phyloP scores from a whole-genome alignment of 2,113 vertebrate species.

The Tetrao urogallus region DNA sequence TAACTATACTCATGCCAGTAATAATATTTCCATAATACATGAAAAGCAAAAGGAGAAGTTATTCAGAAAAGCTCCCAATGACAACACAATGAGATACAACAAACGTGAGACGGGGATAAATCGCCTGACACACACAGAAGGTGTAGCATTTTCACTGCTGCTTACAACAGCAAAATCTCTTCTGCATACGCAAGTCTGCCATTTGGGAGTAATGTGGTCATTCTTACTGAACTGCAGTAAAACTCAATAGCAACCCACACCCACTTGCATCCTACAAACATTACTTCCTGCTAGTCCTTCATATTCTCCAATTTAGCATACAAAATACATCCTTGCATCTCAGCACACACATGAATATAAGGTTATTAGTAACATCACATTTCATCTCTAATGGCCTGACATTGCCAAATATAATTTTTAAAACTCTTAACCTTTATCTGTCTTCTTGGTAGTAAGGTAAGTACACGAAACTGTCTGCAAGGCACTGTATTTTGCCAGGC shows the following conservation, averaged over 20 bases:
- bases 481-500: not conserved
- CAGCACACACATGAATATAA: not conserved
- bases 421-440: not conserved
- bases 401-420: not conserved
- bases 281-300: constrained; percentile 53
- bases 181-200: not conserved
- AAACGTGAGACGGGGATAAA: not conserved
- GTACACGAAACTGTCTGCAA: not conserved
- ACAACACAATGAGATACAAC: not conserved
- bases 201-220: constrained; percentile 18
- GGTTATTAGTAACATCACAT: not conserved
- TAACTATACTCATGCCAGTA: constrained; percentile 1
- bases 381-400: not conserved
- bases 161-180: not conserved
- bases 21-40: constrained; percentile 22
- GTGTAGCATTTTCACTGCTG: not conserved
- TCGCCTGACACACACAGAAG: not conserved
- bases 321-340: constrained; percentile 30
- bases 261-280: constrained; percentile 56
- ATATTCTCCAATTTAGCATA: constrained; percentile 39
- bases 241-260: constrained; percentile 52
- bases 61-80: not conserved
- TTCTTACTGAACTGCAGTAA: constrained; percentile 29
- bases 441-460: not conserved
- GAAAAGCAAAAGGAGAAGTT: not conserved